Percentiles rank a stretch among this genome's conserved stretches.
These are phyloP conservation scores for Notechis scutatus DNA, from an alignment of 2,113 vertebrate species.

Conservation along the genomic window DNA sequence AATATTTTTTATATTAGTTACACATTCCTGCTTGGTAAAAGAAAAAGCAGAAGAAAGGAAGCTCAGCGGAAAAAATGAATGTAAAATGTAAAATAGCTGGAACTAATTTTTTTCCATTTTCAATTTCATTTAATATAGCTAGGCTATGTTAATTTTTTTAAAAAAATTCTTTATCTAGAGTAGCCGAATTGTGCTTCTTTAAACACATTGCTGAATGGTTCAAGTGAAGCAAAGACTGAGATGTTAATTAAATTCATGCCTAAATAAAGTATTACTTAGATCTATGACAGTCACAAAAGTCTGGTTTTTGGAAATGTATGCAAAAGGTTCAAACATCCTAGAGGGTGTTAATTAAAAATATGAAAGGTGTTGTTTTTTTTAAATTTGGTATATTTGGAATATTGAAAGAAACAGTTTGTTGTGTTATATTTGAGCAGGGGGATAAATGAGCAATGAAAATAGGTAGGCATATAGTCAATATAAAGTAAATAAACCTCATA, in stretches of 20 bases:
- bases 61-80: constrained; percentile 6
- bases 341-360: constrained; percentile 62
- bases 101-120: constrained; percentile 37
- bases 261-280: constrained; percentile 54
- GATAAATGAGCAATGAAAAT: constrained; percentile 44
- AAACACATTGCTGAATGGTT: constrained; percentile 46
- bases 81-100: neutral
- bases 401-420: constrained; percentile 40
- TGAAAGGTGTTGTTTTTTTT: constrained; percentile 38
- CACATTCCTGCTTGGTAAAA: neutral
- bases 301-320: constrained; percentile 53
- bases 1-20: neutral
- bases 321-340: constrained; percentile 49
- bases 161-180: constrained; percentile 54
- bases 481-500: constrained; percentile 46
- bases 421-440: constrained; percentile 48
- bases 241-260: constrained; percentile 60
- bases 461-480: constrained; percentile 34
- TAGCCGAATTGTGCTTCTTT: constrained; percentile 42
- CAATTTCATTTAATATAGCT: constrained; percentile 45
- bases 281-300: constrained; percentile 46
- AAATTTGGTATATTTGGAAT: constrained; percentile 5
- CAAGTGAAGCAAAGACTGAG: constrained; percentile 50
- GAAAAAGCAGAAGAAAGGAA: neutral
- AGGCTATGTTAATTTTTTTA: constrained; percentile 39